Conservation (phyloP, 1,140 invertebrate genomes). For the Steinernema khuongi region DNA sequence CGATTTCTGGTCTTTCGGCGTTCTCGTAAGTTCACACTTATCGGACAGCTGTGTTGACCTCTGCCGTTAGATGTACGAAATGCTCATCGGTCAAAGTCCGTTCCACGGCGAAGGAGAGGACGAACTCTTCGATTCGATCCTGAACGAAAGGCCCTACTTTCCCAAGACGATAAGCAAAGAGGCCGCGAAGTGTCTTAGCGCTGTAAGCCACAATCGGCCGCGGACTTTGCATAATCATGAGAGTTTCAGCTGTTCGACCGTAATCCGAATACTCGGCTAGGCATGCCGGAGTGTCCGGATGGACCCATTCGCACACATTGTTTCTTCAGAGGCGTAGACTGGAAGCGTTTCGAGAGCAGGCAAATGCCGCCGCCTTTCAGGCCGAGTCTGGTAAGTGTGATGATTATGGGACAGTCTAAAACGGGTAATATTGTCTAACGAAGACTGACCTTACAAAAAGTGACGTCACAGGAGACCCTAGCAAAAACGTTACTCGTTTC, state of each 20-base stretch:
- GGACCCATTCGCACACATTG: constrained; percentile 81
- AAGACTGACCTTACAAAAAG: no score
- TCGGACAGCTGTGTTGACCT: background rate
- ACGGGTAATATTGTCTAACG: no score
- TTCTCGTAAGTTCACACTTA: constrained; percentile 67
- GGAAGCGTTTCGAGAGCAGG: constrained; percentile 82
- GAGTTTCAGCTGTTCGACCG: constrained; percentile 91
- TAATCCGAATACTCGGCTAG: constrained; percentile 84
- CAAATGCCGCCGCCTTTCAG: constrained; percentile 92
- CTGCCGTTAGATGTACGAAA: constrained; percentile 52
- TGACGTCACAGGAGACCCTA: constrained; percentile 3
- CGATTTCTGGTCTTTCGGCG: constrained; percentile 91
- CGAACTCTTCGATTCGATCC: constrained; percentile 94
- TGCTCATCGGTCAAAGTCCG: constrained; percentile 75
- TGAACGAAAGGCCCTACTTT: constrained; percentile 95
- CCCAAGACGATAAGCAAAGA: constrained; percentile 94
- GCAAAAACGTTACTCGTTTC: no score
- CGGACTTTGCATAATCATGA: constrained; percentile 42
- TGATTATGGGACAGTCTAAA: constrained; percentile 6
- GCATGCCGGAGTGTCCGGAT: constrained; percentile 73
- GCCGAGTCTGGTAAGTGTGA: constrained; percentile 84
- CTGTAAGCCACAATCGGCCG: constrained; percentile 61
- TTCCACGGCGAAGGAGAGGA: constrained; percentile 99
- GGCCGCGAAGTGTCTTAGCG: constrained; percentile 91
- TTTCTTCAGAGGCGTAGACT: constrained; percentile 94